Evolutionary conservation across 2,797 vertebrate species (phyloP), one percentile per base, ranked within the genome.

Genomic region (Parauchenoglanis punctatus): DNA sequence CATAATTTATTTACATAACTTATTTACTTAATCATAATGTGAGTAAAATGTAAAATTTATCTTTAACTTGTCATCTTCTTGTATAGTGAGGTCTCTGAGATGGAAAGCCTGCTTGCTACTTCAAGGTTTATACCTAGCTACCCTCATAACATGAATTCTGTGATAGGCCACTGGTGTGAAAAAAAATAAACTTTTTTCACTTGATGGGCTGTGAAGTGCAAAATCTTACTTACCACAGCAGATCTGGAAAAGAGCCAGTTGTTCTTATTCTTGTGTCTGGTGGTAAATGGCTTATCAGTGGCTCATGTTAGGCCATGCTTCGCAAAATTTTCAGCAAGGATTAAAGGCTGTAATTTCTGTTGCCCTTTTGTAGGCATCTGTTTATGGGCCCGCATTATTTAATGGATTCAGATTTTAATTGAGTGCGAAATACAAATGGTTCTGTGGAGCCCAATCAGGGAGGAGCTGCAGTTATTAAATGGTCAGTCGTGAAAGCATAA

Each of bases 301-400:
- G 90, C 86, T 91, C 77, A 84, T 68, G 81, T 4, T 78, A 92
- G 88, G 85, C 92, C 90, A 89, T 91, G 23, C 91, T 88, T 87
- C 88, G 93, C 91, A 77, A 91, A 91, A 93, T 92, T 93, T 93
- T 92, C 87, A 91, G 88, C 82, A 87, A 89, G 20, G 31, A 81
- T 88, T 92, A 93, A 92, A 91, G 91, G 92, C 91, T 91, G 89
- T 84, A 89, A 91, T 91, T 91, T 93, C 83, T 92, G 31, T 78
- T 81, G 25, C 25, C 11, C 46, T 67, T 90, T 65, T 82, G 35
- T 89, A 85, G 76, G n/a, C 52, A 56, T 81, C 56, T 81, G 76
- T 49, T 75, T 23, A 49, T 49, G 4, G 23, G 46, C 46, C 44
- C 25, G n/a, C 49, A 75, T 6, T 49, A 75, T 52, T 25, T 15